A percentile compares a stretch with the other conserved stretches of the same genome.
Conservation (phyloP, 2,797 vertebrate species). For the Geotrypetes seraphini region DNA sequence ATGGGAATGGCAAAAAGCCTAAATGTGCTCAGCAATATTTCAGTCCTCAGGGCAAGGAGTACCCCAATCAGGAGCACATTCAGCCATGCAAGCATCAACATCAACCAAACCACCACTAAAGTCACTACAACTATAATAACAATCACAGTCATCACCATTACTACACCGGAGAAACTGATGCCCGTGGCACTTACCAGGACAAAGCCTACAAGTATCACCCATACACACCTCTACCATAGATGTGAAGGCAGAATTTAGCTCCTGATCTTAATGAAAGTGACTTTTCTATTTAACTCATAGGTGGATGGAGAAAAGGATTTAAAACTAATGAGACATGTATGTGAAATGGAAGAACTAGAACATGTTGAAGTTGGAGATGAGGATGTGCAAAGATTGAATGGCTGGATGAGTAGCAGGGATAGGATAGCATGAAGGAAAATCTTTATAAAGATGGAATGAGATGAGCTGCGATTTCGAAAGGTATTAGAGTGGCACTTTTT, state of each 20-base stretch:
- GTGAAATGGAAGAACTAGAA: slow-evolving; percentile 48
- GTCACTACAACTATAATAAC: not conserved
- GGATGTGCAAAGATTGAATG: slow-evolving; percentile 49
- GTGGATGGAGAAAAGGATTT: no score
- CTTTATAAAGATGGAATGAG: no score
- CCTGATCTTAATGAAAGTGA: slow-evolving; percentile 71
- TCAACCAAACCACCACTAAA: slow-evolving; percentile 21
- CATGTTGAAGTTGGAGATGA: slow-evolving; percentile 48
- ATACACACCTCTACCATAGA: slow-evolving; percentile 63
- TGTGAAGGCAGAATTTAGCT: slow-evolving; percentile 72
- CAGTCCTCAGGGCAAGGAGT: not conserved
- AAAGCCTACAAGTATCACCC: slow-evolving; percentile 22
- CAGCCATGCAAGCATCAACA: slow-evolving; percentile 46
- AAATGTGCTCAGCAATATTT: no score
- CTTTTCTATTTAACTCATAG: slow-evolving; percentile 36
- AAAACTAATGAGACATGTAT: slow-evolving; percentile 65
- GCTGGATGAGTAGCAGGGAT: no score
- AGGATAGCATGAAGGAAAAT: no score
- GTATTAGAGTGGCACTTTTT: no score
- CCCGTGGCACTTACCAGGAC: slow-evolving; percentile 8
- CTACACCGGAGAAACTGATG: slow-evolving; percentile 39
- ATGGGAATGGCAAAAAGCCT: slow-evolving; percentile 42
- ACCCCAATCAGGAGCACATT: slow-evolving; percentile 23
- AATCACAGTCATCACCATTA: not conserved
- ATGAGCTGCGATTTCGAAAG: no score